phyloP scores from a whole-genome alignment of 2,888 invertebrate genomes.

The Halictus quadricinctus region DNA sequence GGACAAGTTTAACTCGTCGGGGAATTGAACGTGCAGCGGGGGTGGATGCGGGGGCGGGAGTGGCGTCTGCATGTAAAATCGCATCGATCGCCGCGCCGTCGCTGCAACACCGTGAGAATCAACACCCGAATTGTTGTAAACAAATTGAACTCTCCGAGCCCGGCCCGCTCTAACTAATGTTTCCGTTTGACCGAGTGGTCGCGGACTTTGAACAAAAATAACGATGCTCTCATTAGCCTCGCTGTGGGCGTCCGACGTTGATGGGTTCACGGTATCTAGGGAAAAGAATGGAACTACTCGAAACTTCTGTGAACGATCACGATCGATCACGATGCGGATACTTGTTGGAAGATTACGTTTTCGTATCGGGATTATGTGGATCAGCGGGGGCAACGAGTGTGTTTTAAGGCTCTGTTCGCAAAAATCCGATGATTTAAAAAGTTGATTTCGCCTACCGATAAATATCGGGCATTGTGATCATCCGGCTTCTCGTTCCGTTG shows the following conservation, averaged over 20 bases:
- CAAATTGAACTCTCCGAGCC: conserved; percentile 14
- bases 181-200: neutral
- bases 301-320: neutral
- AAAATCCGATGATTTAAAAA: neutral
- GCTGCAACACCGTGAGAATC: neutral
- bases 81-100: neutral
- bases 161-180: neutral
- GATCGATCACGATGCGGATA: too few species aligned
- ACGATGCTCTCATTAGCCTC: conserved; percentile 9
- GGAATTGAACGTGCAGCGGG: neutral
- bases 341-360: too few species aligned
- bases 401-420: neutral
- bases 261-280: conserved; percentile 1
- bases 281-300: neutral
- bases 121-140: conserved; percentile 27
- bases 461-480: neutral
- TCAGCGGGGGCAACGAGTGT: neutral
- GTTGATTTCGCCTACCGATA: neutral
- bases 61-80: neutral
- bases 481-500: conserved; percentile 3
- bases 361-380: too few species aligned
- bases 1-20: neutral
- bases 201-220: conserved; percentile 13
- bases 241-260: neutral
- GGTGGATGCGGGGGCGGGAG: too few species aligned